Evolutionary conservation across 1,140 invertebrate species (phyloP).

Genomic region (Campoletis sonorensis): DNA sequence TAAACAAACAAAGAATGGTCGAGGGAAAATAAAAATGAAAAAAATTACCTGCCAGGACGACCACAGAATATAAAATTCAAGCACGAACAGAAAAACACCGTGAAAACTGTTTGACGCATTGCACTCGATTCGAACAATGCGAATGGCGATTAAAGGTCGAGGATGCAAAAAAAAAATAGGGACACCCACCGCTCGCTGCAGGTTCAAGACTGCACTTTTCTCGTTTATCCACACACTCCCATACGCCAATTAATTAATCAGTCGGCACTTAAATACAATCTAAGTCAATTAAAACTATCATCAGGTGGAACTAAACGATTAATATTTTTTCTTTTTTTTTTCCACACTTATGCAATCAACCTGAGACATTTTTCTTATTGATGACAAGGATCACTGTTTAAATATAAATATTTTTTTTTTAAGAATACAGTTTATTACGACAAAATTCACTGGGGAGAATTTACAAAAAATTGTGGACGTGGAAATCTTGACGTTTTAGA

Average conservation of each 20-base stretch:
- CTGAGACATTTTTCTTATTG: conserved; percentile 43
- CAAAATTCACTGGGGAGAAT: too few relatives aligned
- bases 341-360: conserved; percentile 40
- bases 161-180: conserved; percentile 15
- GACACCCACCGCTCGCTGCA: neutral
- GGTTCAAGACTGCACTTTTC: conserved; percentile 26
- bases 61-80: conserved; percentile 50
- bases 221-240: conserved; percentile 5
- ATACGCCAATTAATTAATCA: conserved; percentile 53
- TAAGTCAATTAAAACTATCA: conserved; percentile 63
- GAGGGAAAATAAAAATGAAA: neutral
- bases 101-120: conserved; percentile 61
- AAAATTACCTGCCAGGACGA: conserved; percentile 56
- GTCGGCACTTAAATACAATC: conserved; percentile 61
- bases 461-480: too few relatives aligned
- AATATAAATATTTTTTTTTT: neutral
- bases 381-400: neutral
- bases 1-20: neutral
- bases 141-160: conserved; percentile 44
- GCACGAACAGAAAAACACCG: conserved; percentile 56
- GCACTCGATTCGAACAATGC: conserved; percentile 55
- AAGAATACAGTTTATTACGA: neutral
- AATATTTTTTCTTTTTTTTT: conserved; percentile 45
- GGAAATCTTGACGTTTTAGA: too few relatives aligned
- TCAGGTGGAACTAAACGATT: conserved; percentile 47